Conservation (phyloP, 2,888 invertebrate species). For the Drepana falcataria region DNA sequence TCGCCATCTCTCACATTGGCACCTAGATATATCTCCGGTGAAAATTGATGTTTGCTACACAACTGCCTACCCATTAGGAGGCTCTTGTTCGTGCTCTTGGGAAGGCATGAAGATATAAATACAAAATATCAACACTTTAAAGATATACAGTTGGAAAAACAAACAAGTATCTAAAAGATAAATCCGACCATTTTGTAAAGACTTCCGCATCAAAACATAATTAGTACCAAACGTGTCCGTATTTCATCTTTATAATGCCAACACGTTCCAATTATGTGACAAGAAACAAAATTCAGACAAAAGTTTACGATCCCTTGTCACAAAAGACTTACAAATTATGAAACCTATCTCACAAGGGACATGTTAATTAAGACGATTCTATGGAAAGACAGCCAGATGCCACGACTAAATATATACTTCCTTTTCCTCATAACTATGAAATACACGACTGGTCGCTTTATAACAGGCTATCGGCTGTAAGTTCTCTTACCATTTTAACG, state of each 20-base stretch:
- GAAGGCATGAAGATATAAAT: too few species aligned
- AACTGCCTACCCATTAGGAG: too few species aligned
- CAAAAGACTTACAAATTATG: constrained; percentile 53
- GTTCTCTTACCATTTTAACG: constrained; percentile 46
- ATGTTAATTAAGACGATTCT: constrained; percentile 71
- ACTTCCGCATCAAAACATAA: constrained; percentile 18
- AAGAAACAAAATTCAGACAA: constrained; percentile 30
- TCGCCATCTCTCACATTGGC: too few species aligned
- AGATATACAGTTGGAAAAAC: too few species aligned
- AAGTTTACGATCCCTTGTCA: constrained; percentile 47
- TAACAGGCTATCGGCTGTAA: constrained; percentile 68
- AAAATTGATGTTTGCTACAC: too few species aligned
- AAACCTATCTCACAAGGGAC: constrained; percentile 55
- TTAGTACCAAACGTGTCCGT: constrained; percentile 11
- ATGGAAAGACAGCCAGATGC: constrained; percentile 73
- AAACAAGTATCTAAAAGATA: too few species aligned
- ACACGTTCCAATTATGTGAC: constrained; percentile 30
- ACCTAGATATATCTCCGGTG: too few species aligned
- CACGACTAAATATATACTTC: constrained; percentile 74
- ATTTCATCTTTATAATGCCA: constrained; percentile 30
- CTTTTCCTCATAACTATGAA: constrained; percentile 76
- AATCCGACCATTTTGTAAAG: neutral
- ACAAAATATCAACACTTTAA: too few species aligned
- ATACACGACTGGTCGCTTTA: constrained; percentile 61
- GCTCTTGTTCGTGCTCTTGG: too few species aligned